Percentiles rank a stretch among this genome's conserved stretches.
phyloP scores from a whole-genome alignment of 2,888 invertebrate species.

The Lithophane leautieri region DNA sequence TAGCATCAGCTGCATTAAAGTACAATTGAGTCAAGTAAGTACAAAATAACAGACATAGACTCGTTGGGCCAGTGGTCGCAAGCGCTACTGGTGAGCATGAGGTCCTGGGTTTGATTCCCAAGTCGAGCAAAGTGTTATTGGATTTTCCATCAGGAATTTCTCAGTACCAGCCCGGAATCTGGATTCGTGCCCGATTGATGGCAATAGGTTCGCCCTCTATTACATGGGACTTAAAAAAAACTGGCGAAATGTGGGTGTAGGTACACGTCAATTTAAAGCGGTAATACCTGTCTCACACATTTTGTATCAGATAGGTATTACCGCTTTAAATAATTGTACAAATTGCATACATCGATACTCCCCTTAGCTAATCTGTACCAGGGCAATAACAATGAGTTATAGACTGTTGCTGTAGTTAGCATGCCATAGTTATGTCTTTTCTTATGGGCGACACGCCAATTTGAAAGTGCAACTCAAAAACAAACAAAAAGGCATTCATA shows the following conservation, averaged over 20 bases:
- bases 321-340: too few relatives aligned
- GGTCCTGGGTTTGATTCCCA: not conserved
- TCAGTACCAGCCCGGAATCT: not conserved
- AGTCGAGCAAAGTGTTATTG: not conserved
- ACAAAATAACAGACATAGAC: not conserved
- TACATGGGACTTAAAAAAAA: not conserved
- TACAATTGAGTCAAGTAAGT: not conserved
- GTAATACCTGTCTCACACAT: too few relatives aligned
- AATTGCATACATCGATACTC: too few relatives aligned
- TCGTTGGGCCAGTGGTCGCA: not conserved
- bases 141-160: not conserved
- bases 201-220: not conserved
- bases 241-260: too few relatives aligned
- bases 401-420: slow-evolving; percentile 40
- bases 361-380: slow-evolving; percentile 17
- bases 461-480: slow-evolving; percentile 68
- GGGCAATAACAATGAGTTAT: slow-evolving; percentile 52
- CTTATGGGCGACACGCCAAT: slow-evolving; percentile 69
- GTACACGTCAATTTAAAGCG: too few relatives aligned
- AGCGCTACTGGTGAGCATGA: not conserved
- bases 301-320: too few relatives aligned
- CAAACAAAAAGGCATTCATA: slow-evolving; percentile 33
- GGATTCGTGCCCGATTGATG: not conserved
- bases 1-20: not conserved
- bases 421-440: slow-evolving; percentile 43